Evolutionary conservation across 2,888 invertebrate species (phyloP).

Genomic region (Melinopterus prodromus): DNA sequence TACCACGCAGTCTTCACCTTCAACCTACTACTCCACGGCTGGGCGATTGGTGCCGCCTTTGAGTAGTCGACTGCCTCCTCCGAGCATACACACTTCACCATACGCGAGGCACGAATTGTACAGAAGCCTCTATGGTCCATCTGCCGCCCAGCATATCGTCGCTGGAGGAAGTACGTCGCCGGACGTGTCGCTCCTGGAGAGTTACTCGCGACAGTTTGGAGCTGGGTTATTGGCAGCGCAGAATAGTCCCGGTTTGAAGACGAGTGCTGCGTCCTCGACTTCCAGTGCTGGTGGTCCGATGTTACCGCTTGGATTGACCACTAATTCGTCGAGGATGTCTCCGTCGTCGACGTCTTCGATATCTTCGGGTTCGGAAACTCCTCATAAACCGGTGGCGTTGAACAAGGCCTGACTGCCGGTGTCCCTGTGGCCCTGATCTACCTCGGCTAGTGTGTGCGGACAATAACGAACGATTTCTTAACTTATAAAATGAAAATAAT

Average conservation of each 20-base stretch:
- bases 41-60: slow-evolving; percentile 72
- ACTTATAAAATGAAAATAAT: slow-evolving; percentile 18
- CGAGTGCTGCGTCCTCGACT: slow-evolving; percentile 48
- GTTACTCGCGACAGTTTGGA: slow-evolving; percentile 75
- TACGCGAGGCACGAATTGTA: slow-evolving; percentile 80
- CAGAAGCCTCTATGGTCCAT: slow-evolving; percentile 75
- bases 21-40: slow-evolving; percentile 63
- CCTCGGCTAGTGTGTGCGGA: slow-evolving; percentile 55
- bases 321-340: slow-evolving; percentile 64
- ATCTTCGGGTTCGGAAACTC: slow-evolving; percentile 65
- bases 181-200: slow-evolving; percentile 75
- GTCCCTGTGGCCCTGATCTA: slow-evolving; percentile 55
- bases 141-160: slow-evolving; percentile 66
- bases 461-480: slow-evolving; percentile 48
- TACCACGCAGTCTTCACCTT: slow-evolving; percentile 55
- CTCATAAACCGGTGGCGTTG: slow-evolving; percentile 61
- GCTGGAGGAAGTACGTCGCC: slow-evolving; percentile 59
- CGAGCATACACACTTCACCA: slow-evolving; percentile 70
- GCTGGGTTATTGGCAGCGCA: slow-evolving; percentile 58
- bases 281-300: slow-evolving; percentile 45
- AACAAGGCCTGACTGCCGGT: slow-evolving; percentile 60
- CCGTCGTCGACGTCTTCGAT: slow-evolving; percentile 70
- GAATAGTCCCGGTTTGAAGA: slow-evolving; percentile 55
- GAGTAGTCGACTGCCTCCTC: slow-evolving; percentile 69
- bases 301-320: slow-evolving; percentile 63